Conservation (phyloP, 2,113 vertebrate species). For the Sander vitreus region DNA sequence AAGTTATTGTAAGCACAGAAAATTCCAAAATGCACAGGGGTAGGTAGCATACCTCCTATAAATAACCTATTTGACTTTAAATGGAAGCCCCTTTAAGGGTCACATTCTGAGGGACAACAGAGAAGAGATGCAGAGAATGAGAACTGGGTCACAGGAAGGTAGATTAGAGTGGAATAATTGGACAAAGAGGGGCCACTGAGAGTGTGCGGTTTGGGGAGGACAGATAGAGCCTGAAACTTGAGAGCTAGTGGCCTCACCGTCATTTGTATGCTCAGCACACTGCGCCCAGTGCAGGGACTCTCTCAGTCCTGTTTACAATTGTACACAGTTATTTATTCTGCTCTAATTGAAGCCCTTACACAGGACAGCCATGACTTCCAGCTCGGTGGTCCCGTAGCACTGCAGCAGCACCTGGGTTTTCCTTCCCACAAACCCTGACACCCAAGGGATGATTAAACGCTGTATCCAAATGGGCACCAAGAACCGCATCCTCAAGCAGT, state of each 20-base stretch:
- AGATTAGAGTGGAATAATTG: conserved; percentile 27
- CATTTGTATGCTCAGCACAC: conserved; percentile 79
- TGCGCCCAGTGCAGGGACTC: conserved; percentile 51
- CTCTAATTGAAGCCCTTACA: conserved; percentile 55
- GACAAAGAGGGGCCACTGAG: conserved; percentile 34
- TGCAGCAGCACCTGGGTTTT: conserved; percentile 65
- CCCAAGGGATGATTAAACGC: conserved; percentile 38
- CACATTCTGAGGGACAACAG: neutral
- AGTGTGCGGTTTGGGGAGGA: conserved; percentile 34
- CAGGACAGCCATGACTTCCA: conserved; percentile 47
- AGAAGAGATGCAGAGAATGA: neutral
- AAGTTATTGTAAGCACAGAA: neutral
- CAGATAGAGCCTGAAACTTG: conserved; percentile 57
- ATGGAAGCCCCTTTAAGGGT: neutral
- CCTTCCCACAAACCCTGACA: conserved; percentile 21
- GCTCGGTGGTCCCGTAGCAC: conserved; percentile 53
- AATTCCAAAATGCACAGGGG: neutral
- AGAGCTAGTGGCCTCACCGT: conserved; percentile 56
- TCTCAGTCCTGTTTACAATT: conserved; percentile 65
- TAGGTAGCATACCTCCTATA: neutral
- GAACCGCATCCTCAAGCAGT: conserved; percentile 41
- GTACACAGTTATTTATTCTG: conserved; percentile 64
- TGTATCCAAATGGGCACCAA: conserved; percentile 34
- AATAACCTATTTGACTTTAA: neutral
- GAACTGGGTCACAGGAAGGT: conserved; percentile 22